Conservation (phyloP, 1,140 invertebrate genomes). For the Aphidius gifuensis region DNA sequence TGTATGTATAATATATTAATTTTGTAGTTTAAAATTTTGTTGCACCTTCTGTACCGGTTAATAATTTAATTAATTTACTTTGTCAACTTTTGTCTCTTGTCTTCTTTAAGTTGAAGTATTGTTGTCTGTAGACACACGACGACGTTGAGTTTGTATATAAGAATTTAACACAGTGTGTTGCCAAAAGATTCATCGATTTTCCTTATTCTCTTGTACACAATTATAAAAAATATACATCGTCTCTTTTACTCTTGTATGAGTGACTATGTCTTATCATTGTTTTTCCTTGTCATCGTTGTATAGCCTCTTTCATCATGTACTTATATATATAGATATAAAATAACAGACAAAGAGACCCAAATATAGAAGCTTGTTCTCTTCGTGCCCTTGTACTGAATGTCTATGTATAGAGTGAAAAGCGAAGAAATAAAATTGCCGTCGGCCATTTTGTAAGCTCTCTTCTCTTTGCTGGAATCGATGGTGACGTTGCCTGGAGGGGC, state of each 20-base stretch:
- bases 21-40: slow-evolving; percentile 37
- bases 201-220: slow-evolving; percentile 11
- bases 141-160: neutral
- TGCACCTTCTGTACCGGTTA: slow-evolving; percentile 52
- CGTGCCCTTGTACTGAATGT: slow-evolving; percentile 20
- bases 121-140: slow-evolving; percentile 1
- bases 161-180: slow-evolving; percentile 1
- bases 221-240: slow-evolving; percentile 2
- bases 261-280: neutral
- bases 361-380: slow-evolving; percentile 36
- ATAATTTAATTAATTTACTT: slow-evolving; percentile 55
- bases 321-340: slow-evolving; percentile 24
- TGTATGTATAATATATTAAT: slow-evolving; percentile 25
- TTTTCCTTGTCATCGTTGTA: no score
- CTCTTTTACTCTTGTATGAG: neutral
- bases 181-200: slow-evolving; percentile 15
- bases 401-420: slow-evolving; percentile 27
- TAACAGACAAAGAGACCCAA: slow-evolving; percentile 47
- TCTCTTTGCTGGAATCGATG: slow-evolving; percentile 55
- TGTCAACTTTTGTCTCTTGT: slow-evolving; percentile 31
- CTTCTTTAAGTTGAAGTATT: slow-evolving; percentile 14
- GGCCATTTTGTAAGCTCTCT: slow-evolving; percentile 56
- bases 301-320: no score
- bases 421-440: slow-evolving; percentile 52
- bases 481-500: slow-evolving; percentile 52